Base-by-base conservation (phyloP, 2,797 vertebrate species). In the Momotus momota region DNA sequence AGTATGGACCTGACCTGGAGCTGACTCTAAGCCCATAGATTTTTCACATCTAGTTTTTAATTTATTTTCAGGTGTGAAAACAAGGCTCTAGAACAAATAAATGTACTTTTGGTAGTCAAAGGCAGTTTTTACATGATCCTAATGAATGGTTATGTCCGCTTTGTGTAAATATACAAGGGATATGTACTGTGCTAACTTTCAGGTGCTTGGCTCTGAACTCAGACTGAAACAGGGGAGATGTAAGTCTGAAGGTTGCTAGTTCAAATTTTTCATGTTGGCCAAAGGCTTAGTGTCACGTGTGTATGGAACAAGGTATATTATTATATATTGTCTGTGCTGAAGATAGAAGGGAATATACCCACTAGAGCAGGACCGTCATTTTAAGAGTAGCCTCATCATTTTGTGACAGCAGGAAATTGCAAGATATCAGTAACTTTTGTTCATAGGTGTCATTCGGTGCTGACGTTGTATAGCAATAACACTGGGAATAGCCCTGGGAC, bases 371-470 rank as follows among this genome's bases (percentile, higher is more conserved):
- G 91, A 73, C 73, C 31, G 46, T 71, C 2, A 0, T 88, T 91
- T 94, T 84, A 91, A 90, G 26, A 38, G 66, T 49, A 81, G 48
- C n/a, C 93, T 83, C 58, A 46, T 90, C 69, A 78, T 85, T 91
- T 83, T 81, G 82, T 91, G 62, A 75, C 60, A 88, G 70, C 62
- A 93, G 86, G 82, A 93, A 95, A 96, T 79, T 86, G 62, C 66
- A 92, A 88, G 73, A 60, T 75, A 84, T 55, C 40, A 69, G 66
- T 58, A 67, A 92, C 58, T 83, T 82, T 52, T 84, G 65, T 91
- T 84, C 3, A 0, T 66, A 79, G 57, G 18, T 85, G 66, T 70
- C 55, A 35, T 92, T 94, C 48, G 86, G 55, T 70, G 31, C 49
- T 40, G 49, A 23, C 4, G 9, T 60, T 71, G 38, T 78, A 27